A percentile compares a stretch with the other conserved stretches of the same genome.
These are phyloP conservation scores for Proisotoma minuta DNA, from an alignment of 2,888 invertebrate genomes.

Conservation along the genomic window DNA sequence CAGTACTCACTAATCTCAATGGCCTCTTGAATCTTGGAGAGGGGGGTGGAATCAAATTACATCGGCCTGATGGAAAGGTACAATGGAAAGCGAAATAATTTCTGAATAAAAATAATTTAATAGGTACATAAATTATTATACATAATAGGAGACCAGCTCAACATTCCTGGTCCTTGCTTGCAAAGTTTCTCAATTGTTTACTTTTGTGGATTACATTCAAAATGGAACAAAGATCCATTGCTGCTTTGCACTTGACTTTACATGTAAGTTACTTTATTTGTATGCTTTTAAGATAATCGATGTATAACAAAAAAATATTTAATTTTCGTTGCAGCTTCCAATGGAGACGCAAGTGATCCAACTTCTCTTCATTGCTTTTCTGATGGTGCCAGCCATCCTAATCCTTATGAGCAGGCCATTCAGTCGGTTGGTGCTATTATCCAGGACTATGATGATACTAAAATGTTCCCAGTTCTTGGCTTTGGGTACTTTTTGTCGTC, in stretches of 20 bases:
- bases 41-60: slow-evolving; percentile 35
- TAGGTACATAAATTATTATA: neutral
- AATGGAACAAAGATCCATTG: slow-evolving; percentile 55
- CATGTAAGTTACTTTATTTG: slow-evolving; percentile 49
- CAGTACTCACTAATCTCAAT: slow-evolving; percentile 52
- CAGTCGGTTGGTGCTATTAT: slow-evolving; percentile 52
- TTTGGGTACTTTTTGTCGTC: slow-evolving; percentile 49
- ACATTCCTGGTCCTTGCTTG: slow-evolving; percentile 37
- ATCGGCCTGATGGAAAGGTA: slow-evolving; percentile 28
- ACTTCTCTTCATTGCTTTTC: slow-evolving; percentile 45
- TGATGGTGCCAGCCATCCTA: slow-evolving; percentile 43
- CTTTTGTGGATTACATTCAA: slow-evolving; percentile 59
- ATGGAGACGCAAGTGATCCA: slow-evolving; percentile 45
- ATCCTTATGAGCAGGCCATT: slow-evolving; percentile 53
- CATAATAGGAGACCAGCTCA: slow-evolving; percentile 27
- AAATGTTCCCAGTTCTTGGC: slow-evolving; percentile 54
- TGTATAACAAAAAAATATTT: neutral
- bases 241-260: slow-evolving; percentile 54
- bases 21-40: slow-evolving; percentile 49
- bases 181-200: slow-evolving; percentile 47
- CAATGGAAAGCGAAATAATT: neutral
- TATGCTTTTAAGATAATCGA: slow-evolving; percentile 8
- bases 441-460: slow-evolving; percentile 55
- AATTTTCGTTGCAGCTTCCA: slow-evolving; percentile 44
- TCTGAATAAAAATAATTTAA: neutral